Percentiles rank a stretch among this genome's conserved stretches.
These are phyloP conservation scores for Notospermus geniculatus DNA, from an alignment of 1,140 invertebrate species.

Conservation along the genomic window DNA sequence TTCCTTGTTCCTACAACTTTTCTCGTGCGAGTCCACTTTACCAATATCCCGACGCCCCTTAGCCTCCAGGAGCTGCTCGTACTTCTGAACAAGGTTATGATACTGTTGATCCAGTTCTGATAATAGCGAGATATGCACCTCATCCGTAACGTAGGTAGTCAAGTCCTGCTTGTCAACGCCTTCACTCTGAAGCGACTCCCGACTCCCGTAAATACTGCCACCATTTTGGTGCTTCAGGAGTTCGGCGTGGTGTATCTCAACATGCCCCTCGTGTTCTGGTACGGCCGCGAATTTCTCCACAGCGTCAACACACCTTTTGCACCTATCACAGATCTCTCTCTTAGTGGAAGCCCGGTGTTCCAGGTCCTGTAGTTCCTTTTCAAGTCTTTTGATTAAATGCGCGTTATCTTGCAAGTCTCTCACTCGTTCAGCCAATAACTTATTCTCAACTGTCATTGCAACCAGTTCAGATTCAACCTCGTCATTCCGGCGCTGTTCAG, in stretches of 20 bases:
- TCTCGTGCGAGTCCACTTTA: slow-evolving; percentile 5
- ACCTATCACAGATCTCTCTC: slow-evolving; percentile 26
- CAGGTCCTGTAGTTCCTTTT: slow-evolving; percentile 72
- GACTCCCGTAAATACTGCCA: slow-evolving; percentile 55
- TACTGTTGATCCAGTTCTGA: slow-evolving; percentile 63
- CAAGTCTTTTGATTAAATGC: slow-evolving; percentile 79
- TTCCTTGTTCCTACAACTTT: slow-evolving; percentile 37
- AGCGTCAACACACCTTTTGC: slow-evolving; percentile 26
- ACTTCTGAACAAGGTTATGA: slow-evolving; percentile 80
- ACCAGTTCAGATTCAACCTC: slow-evolving; percentile 78
- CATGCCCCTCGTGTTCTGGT: slow-evolving; percentile 38
- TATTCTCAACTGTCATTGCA: slow-evolving; percentile 75
- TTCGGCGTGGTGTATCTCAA: not conserved
- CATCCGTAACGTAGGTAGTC: slow-evolving; percentile 28
- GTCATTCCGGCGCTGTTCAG: slow-evolving; percentile 70
- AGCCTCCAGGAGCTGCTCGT: slow-evolving; percentile 78
- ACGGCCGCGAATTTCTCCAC: slow-evolving; percentile 29
- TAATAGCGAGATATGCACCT: slow-evolving; percentile 49
- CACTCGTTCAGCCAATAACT: slow-evolving; percentile 72
- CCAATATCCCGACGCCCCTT: slow-evolving; percentile 19
- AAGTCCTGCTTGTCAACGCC: slow-evolving; percentile 43
- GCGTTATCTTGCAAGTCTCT: slow-evolving; percentile 67
- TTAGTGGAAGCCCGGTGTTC: slow-evolving; percentile 38
- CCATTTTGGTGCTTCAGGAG: slow-evolving; percentile 52
- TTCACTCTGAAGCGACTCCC: slow-evolving; percentile 53